phyloP scores from a whole-genome alignment of 1,140 invertebrate genomes.

The Acromyrmex heyeri region DNA sequence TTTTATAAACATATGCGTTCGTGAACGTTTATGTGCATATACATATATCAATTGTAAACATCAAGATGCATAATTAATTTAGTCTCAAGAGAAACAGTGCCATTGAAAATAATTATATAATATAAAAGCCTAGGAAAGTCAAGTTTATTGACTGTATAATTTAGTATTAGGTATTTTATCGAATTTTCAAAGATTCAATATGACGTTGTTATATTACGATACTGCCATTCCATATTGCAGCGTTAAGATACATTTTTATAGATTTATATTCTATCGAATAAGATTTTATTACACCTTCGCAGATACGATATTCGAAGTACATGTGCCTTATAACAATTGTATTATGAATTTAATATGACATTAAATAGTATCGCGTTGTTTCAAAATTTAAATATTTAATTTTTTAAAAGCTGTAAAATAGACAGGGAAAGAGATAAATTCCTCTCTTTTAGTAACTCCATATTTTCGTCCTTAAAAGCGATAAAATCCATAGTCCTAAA shows the following conservation, averaged over 20 bases:
- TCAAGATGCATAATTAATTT: slow-evolving; percentile 1
- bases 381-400: neutral
- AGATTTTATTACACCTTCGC: neutral
- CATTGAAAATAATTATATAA: neutral
- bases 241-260: neutral
- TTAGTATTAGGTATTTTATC: neutral
- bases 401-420: neutral
- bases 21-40: neutral
- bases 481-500: neutral
- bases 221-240: neutral
- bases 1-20: neutral
- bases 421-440: neutral
- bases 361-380: neutral
- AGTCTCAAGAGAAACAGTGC: neutral
- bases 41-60: neutral
- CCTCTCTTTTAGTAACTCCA: neutral
- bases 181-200: neutral
- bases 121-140: neutral
- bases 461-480: neutral
- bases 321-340: neutral
- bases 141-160: neutral
- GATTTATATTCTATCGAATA: slow-evolving; percentile 27
- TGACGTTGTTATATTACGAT: neutral
- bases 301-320: neutral
- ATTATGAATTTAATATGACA: neutral